Evolutionary conservation across 2,113 vertebrate genomes (phyloP).

Genomic region (Equus quagga): DNA sequence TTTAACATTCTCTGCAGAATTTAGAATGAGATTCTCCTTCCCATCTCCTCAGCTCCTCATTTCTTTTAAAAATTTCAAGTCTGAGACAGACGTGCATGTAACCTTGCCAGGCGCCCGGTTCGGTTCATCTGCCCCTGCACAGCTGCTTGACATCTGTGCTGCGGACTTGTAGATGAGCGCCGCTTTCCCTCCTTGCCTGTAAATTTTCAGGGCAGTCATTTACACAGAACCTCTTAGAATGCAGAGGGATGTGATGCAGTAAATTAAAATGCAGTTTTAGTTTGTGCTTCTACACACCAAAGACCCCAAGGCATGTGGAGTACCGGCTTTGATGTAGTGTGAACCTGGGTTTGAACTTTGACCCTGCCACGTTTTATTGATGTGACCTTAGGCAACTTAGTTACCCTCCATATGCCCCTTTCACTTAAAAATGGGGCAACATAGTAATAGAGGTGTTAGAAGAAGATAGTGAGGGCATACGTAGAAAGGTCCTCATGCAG

Average conservation of each 20-base stretch:
- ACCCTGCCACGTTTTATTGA: background rate
- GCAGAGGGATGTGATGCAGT: background rate
- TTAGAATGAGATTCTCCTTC: background rate
- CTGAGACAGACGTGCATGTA: background rate
- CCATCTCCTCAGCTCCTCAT: background rate
- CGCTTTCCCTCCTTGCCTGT: background rate
- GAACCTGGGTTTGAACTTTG: slow-evolving; percentile 3
- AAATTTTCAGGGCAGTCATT: slow-evolving; percentile 8
- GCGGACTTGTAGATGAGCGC: background rate
- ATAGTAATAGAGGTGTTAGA: background rate
- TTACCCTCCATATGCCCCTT: background rate
- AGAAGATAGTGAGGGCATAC: background rate
- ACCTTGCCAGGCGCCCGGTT: background rate
- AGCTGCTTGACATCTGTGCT: slow-evolving; percentile 19
- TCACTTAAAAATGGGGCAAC: background rate
- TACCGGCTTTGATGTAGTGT: background rate
- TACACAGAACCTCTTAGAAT: background rate
- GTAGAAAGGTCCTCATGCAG: background rate
- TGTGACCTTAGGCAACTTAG: background rate
- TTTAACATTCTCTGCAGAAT: slow-evolving; percentile 37
- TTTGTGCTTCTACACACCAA: background rate
- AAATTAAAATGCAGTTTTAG: background rate
- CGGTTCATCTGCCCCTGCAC: background rate
- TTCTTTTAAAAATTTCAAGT: background rate
- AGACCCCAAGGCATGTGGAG: background rate